Percentiles rank a stretch among this genome's conserved stretches.
phyloP scores from a whole-genome alignment of 1,140 invertebrate genomes.

The Armadillidium nasatum region DNA sequence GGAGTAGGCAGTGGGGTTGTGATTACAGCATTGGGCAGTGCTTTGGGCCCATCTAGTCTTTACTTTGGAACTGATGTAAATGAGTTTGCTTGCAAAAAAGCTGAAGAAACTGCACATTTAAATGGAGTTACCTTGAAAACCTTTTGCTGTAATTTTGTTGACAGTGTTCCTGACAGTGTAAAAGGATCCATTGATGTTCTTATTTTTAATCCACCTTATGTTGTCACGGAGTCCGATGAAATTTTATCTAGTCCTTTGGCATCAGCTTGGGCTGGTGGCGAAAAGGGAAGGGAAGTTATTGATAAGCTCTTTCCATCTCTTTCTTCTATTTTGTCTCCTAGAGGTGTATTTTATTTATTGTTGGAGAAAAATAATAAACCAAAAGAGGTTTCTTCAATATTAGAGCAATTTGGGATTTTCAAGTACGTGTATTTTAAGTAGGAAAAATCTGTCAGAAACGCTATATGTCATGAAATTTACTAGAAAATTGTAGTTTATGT shows the following conservation, averaged over 20 bases:
- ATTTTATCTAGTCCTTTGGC: conserved; percentile 52
- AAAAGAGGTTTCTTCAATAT: conserved; percentile 62
- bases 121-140: conserved; percentile 64
- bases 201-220: conserved; percentile 97
- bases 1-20: conserved; percentile 91
- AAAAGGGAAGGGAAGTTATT: conserved; percentile 69
- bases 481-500: not conserved
- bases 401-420: conserved; percentile 58
- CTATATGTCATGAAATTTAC: not conserved
- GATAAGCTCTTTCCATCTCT: conserved; percentile 67
- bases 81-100: conserved; percentile 65
- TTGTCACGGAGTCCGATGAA: conserved; percentile 74
- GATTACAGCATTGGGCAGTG: conserved; percentile 73
- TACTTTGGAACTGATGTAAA: conserved; percentile 81
- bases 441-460: not conserved
- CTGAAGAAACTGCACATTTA: conserved; percentile 59
- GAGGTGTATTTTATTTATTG: conserved; percentile 77
- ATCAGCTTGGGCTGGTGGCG: conserved; percentile 76
- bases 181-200: conserved; percentile 67
- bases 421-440: conserved; percentile 46
- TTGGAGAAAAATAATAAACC: conserved; percentile 80
- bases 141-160: conserved; percentile 63
- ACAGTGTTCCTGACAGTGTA: conserved; percentile 49
- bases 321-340: conserved; percentile 60
- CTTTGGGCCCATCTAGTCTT: conserved; percentile 54